phyloP scores from a whole-genome alignment of 2,888 invertebrate genomes.

The Linnaemya tessellans region DNA sequence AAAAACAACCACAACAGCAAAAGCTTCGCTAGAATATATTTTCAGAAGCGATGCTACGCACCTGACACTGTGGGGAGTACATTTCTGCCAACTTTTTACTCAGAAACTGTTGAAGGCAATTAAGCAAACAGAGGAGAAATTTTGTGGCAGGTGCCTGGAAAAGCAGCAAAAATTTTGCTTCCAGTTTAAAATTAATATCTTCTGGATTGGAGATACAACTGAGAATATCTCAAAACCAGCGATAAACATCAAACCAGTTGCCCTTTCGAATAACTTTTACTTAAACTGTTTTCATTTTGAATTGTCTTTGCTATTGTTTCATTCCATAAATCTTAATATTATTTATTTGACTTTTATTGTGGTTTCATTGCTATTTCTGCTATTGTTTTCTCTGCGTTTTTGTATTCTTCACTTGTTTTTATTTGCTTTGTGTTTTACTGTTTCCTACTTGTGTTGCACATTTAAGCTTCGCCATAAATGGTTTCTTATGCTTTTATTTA shows the following conservation, averaged over 20 bases:
- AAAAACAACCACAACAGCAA: background rate
- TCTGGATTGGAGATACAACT: no score
- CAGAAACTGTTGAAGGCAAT: conserved; percentile 12
- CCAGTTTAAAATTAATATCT: no score
- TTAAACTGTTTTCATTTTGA: background rate
- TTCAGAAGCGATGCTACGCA: no score
- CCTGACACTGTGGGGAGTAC: background rate
- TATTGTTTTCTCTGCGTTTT: conserved; percentile 54
- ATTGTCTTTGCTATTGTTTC: conserved; percentile 23
- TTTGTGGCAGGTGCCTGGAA: no score
- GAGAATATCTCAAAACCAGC: background rate
- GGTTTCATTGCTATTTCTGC: conserved; percentile 46
- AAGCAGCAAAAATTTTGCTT: no score
- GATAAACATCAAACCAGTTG: conserved; percentile 7
- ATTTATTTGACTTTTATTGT: conserved; percentile 72
- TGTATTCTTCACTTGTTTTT: background rate
- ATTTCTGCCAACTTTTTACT: conserved; percentile 5
- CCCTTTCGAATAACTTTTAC: conserved; percentile 5
- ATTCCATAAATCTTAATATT: conserved; percentile 66
- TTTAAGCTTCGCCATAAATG: conserved; percentile 60
- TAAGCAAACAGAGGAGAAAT: no score
- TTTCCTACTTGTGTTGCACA: conserved; percentile 50
- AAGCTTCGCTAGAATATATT: no score
- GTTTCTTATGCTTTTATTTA: conserved; percentile 49
- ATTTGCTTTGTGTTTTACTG: conserved; percentile 26